Conservation (phyloP, 2,888 invertebrate genomes). For the Drosophila monieri region DNA sequence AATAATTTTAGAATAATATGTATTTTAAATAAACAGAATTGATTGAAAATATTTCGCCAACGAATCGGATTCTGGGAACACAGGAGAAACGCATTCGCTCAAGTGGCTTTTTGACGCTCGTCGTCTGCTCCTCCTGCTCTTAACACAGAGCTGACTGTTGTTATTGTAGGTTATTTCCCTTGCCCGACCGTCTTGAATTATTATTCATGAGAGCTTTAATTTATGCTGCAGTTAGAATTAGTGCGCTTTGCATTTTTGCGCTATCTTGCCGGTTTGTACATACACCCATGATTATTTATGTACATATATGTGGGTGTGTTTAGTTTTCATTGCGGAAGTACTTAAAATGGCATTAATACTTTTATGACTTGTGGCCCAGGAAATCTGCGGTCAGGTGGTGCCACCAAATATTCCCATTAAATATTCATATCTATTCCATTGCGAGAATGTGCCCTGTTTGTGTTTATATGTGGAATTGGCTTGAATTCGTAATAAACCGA, state of each 20-base stretch:
- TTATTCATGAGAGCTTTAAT: slow-evolving; percentile 76
- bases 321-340: slow-evolving; percentile 74
- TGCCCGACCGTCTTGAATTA: slow-evolving; percentile 70
- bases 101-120: slow-evolving; percentile 62
- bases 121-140: slow-evolving; percentile 38
- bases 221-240: slow-evolving; percentile 78
- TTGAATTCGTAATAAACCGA: slow-evolving; percentile 28
- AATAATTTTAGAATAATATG: background rate
- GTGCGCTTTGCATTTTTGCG: slow-evolving; percentile 72
- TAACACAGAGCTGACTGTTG: slow-evolving; percentile 19
- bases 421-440: slow-evolving; percentile 58
- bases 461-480: slow-evolving; percentile 19
- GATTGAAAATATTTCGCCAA: background rate
- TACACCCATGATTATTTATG: slow-evolving; percentile 44
- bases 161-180: slow-evolving; percentile 37
- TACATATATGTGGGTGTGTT: slow-evolving; percentile 39
- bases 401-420: slow-evolving; percentile 59
- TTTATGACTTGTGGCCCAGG: slow-evolving; percentile 74
- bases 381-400: slow-evolving; percentile 72
- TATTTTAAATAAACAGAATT: background rate
- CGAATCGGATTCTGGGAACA: slow-evolving; percentile 27
- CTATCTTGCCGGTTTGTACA: slow-evolving; percentile 38
- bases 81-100: slow-evolving; percentile 55
- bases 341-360: slow-evolving; percentile 75
- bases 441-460: slow-evolving; percentile 17